These are phyloP conservation scores for Eumerus sabulonum DNA, from an alignment of 2,888 invertebrate genomes.

Conservation along the genomic window DNA sequence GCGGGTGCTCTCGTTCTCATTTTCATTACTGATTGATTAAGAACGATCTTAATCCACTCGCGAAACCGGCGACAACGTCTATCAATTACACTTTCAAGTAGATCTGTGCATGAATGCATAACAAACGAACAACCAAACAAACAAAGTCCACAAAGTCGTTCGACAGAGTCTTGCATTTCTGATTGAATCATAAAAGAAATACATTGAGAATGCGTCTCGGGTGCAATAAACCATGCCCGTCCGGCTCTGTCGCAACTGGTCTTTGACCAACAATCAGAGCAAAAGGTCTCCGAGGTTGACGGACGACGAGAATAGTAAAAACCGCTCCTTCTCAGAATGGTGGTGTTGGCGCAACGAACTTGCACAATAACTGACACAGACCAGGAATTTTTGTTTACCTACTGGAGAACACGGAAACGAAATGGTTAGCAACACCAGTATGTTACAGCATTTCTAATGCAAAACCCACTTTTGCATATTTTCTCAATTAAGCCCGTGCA, in stretches of 20 bases:
- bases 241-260: neutral
- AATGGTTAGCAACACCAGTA: constrained; percentile 15
- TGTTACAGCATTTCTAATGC: constrained; percentile 48
- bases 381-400: neutral
- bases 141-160: too few relatives aligned
- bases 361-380: constrained; percentile 10
- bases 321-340: constrained; percentile 43
- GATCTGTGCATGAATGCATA: constrained; percentile 30
- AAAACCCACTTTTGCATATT: constrained; percentile 42
- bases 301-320: constrained; percentile 15
- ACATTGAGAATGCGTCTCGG: constrained; percentile 12
- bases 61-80: constrained; percentile 14
- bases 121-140: constrained; percentile 1
- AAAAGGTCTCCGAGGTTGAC: constrained; percentile 48
- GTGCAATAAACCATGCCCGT: constrained; percentile 50
- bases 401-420: neutral
- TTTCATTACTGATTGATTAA: constrained; percentile 34
- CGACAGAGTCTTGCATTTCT: constrained; percentile 39
- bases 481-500: constrained; percentile 45
- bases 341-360: constrained; percentile 46
- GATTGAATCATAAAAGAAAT: constrained; percentile 56
- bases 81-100: constrained; percentile 27
- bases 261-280: constrained; percentile 28
- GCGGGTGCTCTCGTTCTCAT: constrained; percentile 1
- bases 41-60: constrained; percentile 36